Conservation (phyloP, 2,797 vertebrate genomes). For the Trachops cirrhosus region DNA sequence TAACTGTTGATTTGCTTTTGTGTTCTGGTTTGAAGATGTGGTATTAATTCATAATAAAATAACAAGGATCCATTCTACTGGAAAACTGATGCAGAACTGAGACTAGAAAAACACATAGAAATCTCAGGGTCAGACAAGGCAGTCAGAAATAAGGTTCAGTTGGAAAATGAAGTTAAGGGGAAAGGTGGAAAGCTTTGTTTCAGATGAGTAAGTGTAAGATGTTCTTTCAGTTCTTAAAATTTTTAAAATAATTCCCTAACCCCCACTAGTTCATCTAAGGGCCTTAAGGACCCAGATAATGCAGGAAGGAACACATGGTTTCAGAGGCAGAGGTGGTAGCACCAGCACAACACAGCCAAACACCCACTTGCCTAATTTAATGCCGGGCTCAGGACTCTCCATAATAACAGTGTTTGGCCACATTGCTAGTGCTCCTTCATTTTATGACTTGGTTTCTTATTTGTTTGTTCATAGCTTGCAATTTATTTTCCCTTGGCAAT, state of each 20-base stretch:
- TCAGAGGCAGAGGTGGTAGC: background rate
- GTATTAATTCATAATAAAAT: background rate
- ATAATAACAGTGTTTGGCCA: background rate
- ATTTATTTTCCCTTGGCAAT: slow-evolving; percentile 9
- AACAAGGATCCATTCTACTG: background rate
- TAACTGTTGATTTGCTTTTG: background rate
- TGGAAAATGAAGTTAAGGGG: background rate
- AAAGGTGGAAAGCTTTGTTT: background rate
- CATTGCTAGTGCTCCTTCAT: background rate
- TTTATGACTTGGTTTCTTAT: slow-evolving; percentile 33
- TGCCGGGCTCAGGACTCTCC: background rate
- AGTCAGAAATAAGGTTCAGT: background rate
- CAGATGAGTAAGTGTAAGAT: background rate
- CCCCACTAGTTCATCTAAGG: background rate
- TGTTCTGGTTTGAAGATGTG: background rate
- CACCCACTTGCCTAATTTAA: background rate
- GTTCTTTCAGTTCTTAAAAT: background rate
- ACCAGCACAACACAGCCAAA: background rate
- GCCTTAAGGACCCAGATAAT: background rate
- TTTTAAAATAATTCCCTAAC: background rate
- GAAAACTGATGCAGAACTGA: background rate
- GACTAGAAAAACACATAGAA: background rate
- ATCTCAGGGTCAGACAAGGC: background rate
- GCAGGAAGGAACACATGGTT: background rate
- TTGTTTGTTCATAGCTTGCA: slow-evolving; percentile 21